Evolutionary conservation across 2,888 invertebrate genomes (phyloP), one percentile per base, ranked within the genome.

Genomic region (Drosophila yooni): DNA sequence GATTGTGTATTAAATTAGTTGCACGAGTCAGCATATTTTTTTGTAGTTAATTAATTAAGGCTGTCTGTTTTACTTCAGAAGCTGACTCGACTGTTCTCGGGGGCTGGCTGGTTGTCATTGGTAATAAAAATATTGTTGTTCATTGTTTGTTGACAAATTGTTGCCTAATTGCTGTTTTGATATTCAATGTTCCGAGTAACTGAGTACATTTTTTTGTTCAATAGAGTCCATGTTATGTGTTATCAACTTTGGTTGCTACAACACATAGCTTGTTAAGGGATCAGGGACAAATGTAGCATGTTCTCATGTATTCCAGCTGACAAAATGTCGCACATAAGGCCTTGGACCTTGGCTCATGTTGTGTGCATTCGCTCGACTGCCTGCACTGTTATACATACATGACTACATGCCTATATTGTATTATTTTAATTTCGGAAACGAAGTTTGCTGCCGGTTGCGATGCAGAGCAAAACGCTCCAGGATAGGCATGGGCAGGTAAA

Each of bases 341-440:
- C 64, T 61, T 13, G 57, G 58, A 52, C 59, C 54, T 65, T 62
- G 43, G 46, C 43, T 27, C n/a, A 31, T 33, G 31, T 43, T 6
- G 29, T 31, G 15, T 69, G 36, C n/a, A 54, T 25, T 53, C 51
- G 69, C 57, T 54, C 58, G 78, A 65, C 68, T 82, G 72, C 69
- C 64, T 68, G 34, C 64, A 51, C 58, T 70, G 72, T 71, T 70
- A 67, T 75, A 74, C 53, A 79, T 78, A 82, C 82, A 88, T 18
- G 18, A 21, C 21, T 21, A 21, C 21, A 31, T 31, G 18, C 36
- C 34, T 7, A 27, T 56, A 87, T 87, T 84, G 85, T 89, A 81
- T 87, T 87, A 87, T 89, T 89, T 89, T 87, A 87, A 87, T 87
- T 87, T 87, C 76, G 83, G 69, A 86, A 84, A 87, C 83, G 65